A percentile compares a stretch with the other conserved stretches of the same genome.
Evolutionary conservation across 2,797 vertebrate genomes (phyloP).

Genomic region (Lacerta viridis): DNA sequence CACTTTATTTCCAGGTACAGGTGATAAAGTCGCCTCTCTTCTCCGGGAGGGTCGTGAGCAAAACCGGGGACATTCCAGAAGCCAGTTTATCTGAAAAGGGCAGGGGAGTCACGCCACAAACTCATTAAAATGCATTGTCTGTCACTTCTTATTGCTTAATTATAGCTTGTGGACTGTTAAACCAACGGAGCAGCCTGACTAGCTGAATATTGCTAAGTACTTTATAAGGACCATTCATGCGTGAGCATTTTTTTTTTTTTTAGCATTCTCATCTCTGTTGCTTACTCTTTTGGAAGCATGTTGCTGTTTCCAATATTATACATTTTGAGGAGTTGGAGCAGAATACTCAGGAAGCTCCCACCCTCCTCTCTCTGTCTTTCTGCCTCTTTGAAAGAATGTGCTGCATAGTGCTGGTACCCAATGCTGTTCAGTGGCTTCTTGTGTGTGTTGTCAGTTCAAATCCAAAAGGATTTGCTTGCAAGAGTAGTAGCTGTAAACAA

Average conservation of each 20-base stretch:
- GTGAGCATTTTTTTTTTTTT: not conserved
- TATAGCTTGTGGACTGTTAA: constrained; percentile 25
- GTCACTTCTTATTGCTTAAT: constrained; percentile 32
- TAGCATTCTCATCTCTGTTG: not conserved
- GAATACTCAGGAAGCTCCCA: not conserved
- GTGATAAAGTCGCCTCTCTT: constrained; percentile 29
- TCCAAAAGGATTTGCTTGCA: constrained; percentile 20
- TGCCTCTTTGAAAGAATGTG: not conserved
- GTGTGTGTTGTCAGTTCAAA: not conserved
- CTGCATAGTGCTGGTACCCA: not conserved
- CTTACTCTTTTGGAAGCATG: not conserved
- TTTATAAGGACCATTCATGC: not conserved
- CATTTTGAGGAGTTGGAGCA: not conserved
- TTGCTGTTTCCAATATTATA: not conserved
- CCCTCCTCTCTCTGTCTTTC: not conserved
- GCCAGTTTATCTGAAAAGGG: constrained; percentile 30
- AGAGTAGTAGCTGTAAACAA: not conserved
- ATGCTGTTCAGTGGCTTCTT: constrained; percentile 6
- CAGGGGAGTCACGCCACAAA: constrained; percentile 16
- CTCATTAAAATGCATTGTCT: constrained; percentile 39
- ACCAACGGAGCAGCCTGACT: constrained; percentile 19
- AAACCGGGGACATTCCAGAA: constrained; percentile 21
- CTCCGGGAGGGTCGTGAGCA: not conserved
- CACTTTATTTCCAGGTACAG: constrained; percentile 21
- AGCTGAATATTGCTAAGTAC: not conserved